These are phyloP conservation scores for Himalopsyche phryganea DNA, from an alignment of 1,140 invertebrate species.

Conservation along the genomic window DNA sequence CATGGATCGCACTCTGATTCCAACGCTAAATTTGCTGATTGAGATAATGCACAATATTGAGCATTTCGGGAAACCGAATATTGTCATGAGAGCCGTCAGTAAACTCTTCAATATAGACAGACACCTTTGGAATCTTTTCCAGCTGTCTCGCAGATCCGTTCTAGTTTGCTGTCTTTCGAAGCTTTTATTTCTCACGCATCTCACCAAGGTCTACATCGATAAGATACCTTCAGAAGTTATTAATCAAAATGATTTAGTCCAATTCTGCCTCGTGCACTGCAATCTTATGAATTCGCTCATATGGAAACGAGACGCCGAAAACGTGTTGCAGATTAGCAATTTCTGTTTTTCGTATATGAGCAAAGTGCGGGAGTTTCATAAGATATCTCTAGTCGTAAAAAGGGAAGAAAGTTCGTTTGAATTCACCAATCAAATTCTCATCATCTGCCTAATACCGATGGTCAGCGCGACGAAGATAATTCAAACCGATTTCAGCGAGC, in stretches of 20 bases:
- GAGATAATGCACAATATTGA: constrained; percentile 47
- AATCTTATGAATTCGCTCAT: constrained; percentile 56
- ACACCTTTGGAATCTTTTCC: constrained; percentile 35
- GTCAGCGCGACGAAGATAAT: constrained; percentile 50
- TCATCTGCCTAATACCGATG: constrained; percentile 60
- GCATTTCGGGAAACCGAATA: constrained; percentile 41
- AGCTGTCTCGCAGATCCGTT: constrained; percentile 18
- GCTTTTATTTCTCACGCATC: constrained; percentile 9
- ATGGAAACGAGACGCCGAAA: constrained; percentile 37
- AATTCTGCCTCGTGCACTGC: constrained; percentile 41
- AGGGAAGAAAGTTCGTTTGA: constrained; percentile 41
- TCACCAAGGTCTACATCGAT: constrained; percentile 19
- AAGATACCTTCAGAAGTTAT: constrained; percentile 15
- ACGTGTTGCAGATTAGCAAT: constrained; percentile 42
- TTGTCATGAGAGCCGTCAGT: constrained; percentile 38
- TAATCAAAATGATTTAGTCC: constrained; percentile 36
- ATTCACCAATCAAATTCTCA: constrained; percentile 56
- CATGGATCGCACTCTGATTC: constrained; percentile 50
- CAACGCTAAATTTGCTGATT: constrained; percentile 51
- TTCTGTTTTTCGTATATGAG: constrained; percentile 41
- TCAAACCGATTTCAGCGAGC: constrained; percentile 52
- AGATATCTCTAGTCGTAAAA: constrained; percentile 37
- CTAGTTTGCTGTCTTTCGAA: constrained; percentile 23
- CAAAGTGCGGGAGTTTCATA: constrained; percentile 36
- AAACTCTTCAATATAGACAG: constrained; percentile 35